Percentiles rank a stretch among this genome's conserved stretches.
Conservation (phyloP, 2,113 vertebrate species). For the Raja brachyura region DNA sequence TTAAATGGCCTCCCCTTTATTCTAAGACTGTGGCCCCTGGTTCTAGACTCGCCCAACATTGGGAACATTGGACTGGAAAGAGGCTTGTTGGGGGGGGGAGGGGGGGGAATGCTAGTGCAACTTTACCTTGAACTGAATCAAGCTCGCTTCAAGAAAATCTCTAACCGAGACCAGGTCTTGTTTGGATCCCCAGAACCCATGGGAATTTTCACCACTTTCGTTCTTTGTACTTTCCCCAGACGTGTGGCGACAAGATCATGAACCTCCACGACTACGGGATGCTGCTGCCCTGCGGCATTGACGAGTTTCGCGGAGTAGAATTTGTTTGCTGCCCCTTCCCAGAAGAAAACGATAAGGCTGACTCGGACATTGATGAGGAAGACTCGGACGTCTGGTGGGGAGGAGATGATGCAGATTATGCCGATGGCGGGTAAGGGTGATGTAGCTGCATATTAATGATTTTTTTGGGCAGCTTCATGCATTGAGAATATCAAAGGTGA, state of each 20-base stretch:
- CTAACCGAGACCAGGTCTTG: not conserved
- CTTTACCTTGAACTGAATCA: not conserved
- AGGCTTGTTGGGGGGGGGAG: too few species aligned
- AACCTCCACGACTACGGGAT: slow-evolving; percentile 94
- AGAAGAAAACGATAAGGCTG: slow-evolving; percentile 68
- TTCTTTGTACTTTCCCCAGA: slow-evolving; percentile 53
- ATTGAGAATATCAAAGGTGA: not conserved
- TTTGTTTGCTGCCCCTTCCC: slow-evolving; percentile 87
- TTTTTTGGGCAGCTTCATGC: not conserved
- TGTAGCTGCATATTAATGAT: not conserved
- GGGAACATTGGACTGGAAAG: too few species aligned
- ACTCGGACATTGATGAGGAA: slow-evolving; percentile 75
- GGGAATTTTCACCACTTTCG: not conserved
- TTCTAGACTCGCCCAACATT: too few species aligned
- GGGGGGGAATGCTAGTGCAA: not conserved
- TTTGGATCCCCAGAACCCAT: not conserved
- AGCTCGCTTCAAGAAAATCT: not conserved
- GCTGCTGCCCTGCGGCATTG: slow-evolving; percentile 89
- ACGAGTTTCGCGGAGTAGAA: slow-evolving; percentile 93
- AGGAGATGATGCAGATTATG: slow-evolving; percentile 83
- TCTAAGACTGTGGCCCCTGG: too few species aligned
- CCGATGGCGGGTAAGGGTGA: slow-evolving; percentile 73
- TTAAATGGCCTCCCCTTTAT: too few species aligned
- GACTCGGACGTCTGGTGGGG: slow-evolving; percentile 98
- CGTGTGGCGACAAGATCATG: slow-evolving; percentile 89